A percentile compares a stretch with the other conserved stretches of the same genome.
These are phyloP conservation scores for Falco biarmicus DNA, from an alignment of 2,797 vertebrate genomes.

Conservation along the genomic window DNA sequence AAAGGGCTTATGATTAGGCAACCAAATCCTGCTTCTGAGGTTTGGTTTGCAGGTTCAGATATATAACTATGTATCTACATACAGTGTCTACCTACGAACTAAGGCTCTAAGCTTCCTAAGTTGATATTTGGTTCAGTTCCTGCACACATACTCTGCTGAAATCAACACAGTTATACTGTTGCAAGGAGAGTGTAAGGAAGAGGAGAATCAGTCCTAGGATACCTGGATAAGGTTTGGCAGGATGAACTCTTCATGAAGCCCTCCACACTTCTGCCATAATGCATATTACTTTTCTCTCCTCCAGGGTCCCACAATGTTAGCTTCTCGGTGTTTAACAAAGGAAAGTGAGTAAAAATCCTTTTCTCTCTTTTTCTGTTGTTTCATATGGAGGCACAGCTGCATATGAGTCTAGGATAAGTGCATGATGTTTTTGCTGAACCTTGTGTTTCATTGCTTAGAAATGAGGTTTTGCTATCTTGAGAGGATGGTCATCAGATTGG, in stretches of 20 bases:
- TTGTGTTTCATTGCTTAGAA: neutral
- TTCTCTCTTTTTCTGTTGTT: neutral
- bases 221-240: neutral
- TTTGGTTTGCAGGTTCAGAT: neutral
- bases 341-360: conserved; percentile 72
- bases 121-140: neutral
- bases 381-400: neutral
- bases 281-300: neutral
- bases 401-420: neutral
- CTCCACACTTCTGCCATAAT: neutral
- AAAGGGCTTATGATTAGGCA: neutral
- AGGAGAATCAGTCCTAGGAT: neutral
- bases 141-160: neutral
- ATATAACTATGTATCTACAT: neutral
- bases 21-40: neutral
- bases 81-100: no score
- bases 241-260: neutral
- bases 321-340: conserved; percentile 80
- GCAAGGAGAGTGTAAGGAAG: neutral
- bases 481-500: neutral
- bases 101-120: neutral
- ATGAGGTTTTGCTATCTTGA: neutral
- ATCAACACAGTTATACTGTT: neutral
- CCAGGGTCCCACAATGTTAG: conserved; percentile 81
- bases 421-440: neutral